Evolutionary conservation across 2,888 invertebrate genomes (phyloP).

Genomic region (Harpalus rubripes): DNA sequence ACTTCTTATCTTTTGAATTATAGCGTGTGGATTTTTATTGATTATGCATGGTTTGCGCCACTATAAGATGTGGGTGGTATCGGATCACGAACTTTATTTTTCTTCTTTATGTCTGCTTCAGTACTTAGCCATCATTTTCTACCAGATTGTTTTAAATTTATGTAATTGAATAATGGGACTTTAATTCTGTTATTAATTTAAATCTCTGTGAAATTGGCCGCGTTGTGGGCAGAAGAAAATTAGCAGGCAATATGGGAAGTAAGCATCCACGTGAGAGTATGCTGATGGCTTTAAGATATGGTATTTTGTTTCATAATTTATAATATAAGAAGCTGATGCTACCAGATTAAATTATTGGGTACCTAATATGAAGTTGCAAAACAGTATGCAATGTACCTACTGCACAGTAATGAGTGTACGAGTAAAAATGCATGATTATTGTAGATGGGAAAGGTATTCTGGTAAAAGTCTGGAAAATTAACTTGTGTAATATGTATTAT

Average conservation of each 20-base stretch:
- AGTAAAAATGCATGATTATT: conserved; percentile 2
- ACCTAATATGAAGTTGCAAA: conserved; percentile 29
- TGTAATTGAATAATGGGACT: conserved; percentile 46
- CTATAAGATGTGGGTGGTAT: conserved; percentile 47
- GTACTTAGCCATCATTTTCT: conserved; percentile 34
- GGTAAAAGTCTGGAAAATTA: neutral
- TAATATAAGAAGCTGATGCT: conserved; percentile 36
- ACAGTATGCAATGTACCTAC: conserved; percentile 9
- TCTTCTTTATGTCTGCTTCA: neutral
- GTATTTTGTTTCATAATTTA: conserved; percentile 43
- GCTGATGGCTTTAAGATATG: conserved; percentile 33
- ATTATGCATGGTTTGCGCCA: conserved; percentile 58
- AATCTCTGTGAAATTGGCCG: conserved; percentile 46
- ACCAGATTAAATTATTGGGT: conserved; percentile 33
- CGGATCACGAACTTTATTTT: conserved; percentile 11
- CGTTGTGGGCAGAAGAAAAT: conserved; percentile 36
- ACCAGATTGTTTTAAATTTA: conserved; percentile 44
- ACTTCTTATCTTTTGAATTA: conserved; percentile 56
- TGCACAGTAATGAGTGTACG: conserved; percentile 8
- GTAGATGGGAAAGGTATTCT: neutral
- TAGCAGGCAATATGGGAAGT: conserved; percentile 46
- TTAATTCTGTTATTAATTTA: conserved; percentile 51
- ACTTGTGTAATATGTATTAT: neutral
- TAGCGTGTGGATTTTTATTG: conserved; percentile 62
- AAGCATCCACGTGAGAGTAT: conserved; percentile 25